Percentiles rank a stretch among this genome's conserved stretches.
These are phyloP conservation scores for Phylloscopus trochilus DNA, from an alignment of 2,113 vertebrate genomes.

Conservation along the genomic window DNA sequence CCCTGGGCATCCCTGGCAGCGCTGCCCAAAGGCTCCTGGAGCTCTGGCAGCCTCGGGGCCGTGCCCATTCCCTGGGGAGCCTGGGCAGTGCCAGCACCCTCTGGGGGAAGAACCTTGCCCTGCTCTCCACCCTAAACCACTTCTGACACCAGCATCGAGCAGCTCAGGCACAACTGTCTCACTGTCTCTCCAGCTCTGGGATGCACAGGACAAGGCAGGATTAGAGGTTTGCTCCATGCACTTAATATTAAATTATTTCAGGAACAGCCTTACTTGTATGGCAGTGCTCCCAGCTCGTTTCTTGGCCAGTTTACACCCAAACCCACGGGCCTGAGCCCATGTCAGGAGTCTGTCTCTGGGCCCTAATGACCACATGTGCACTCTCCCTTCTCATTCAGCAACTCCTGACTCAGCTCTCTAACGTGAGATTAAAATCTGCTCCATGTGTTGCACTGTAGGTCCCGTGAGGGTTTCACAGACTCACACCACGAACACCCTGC, in stretches of 20 bases:
- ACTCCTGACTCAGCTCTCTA: background rate
- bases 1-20: background rate
- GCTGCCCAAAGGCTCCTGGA: background rate
- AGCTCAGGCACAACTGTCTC: background rate
- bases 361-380: background rate
- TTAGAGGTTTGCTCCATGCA: background rate
- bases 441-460: background rate
- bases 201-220: background rate
- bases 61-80: background rate
- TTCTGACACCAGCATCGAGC: background rate
- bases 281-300: background rate
- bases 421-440: background rate
- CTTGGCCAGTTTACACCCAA: background rate
- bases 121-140: fast-evolving
- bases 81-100: background rate
- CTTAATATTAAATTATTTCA: background rate
- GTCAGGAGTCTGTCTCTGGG: background rate
- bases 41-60: background rate
- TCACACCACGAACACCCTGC: background rate
- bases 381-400: background rate
- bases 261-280: background rate
- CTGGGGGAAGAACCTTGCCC: background rate
- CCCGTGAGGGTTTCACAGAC: background rate
- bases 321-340: background rate
- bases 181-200: background rate